phyloP scores from a whole-genome alignment of 2,888 invertebrate genomes.

The Liodrosophila aerea region DNA sequence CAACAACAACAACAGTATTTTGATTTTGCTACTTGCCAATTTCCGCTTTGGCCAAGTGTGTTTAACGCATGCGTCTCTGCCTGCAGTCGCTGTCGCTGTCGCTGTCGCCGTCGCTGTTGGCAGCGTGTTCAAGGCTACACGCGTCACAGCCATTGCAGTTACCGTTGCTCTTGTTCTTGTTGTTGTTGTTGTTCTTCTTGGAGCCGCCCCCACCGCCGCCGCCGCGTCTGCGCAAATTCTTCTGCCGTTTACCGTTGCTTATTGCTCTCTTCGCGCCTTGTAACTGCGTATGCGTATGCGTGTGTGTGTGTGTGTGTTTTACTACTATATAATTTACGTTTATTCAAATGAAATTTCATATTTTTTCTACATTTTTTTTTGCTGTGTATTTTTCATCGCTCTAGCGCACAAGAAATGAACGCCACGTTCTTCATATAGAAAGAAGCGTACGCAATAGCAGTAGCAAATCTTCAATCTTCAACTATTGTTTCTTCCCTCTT shows the following conservation, averaged over 20 bases:
- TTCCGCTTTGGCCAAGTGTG: conserved; percentile 25
- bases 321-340: neutral
- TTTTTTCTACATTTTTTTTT: conserved; percentile 9
- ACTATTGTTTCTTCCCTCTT: too few relatives aligned
- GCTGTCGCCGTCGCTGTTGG: conserved; percentile 4
- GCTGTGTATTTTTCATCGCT: neutral
- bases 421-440: conserved; percentile 55
- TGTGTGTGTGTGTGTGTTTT: conserved; percentile 2
- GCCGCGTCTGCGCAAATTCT: conserved; percentile 62
- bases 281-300: conserved; percentile 15
- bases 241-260: conserved; percentile 52
- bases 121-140: conserved; percentile 53
- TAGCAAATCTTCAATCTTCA: too few relatives aligned
- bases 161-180: conserved; percentile 14
- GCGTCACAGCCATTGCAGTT: too few relatives aligned
- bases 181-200: conserved; percentile 7
- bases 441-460: conserved; percentile 11
- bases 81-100: conserved; percentile 16
- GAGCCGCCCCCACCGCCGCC: conserved; percentile 22
- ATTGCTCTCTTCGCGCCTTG: conserved; percentile 14
- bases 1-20: conserved; percentile 17
- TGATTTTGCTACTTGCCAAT: conserved; percentile 5
- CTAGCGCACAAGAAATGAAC: conserved; percentile 57
- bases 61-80: conserved; percentile 30
- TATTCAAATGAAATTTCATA: too few relatives aligned